A percentile compares a stretch with the other conserved stretches of the same genome.
These are phyloP conservation scores for Ischnura elegans DNA, from an alignment of 2,888 invertebrate genomes.

Conservation along the genomic window DNA sequence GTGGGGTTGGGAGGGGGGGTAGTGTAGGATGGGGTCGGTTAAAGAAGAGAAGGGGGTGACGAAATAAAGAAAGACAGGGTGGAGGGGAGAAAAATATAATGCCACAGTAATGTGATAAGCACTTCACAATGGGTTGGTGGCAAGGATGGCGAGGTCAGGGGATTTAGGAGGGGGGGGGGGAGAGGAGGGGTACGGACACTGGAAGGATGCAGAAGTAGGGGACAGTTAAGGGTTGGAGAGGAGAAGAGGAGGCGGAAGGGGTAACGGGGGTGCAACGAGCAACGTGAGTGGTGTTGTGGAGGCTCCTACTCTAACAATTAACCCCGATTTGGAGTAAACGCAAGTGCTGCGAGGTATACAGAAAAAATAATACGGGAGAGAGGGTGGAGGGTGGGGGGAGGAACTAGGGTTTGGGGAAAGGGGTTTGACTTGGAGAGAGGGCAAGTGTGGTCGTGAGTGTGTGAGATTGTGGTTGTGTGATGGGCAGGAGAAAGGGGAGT, in stretches of 20 bases:
- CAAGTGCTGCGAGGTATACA: conserved; percentile 45
- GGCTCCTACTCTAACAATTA: conserved; percentile 56
- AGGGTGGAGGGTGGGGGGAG: neutral
- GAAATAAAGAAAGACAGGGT: neutral
- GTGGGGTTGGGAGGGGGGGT: neutral
- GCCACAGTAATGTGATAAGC: conserved; percentile 57
- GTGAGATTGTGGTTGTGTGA: neutral
- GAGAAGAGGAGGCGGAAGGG: neutral
- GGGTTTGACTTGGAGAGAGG: neutral
- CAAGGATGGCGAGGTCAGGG: neutral
- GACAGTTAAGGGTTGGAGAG: neutral
- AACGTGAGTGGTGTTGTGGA: conserved; percentile 7
- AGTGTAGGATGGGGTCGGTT: too few species aligned
- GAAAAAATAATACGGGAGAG: too few species aligned
- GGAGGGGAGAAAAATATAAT: conserved; percentile 43
- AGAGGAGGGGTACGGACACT: neutral
- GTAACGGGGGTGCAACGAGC: neutral
- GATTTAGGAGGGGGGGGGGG: neutral
- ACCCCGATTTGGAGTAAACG: conserved; percentile 57
- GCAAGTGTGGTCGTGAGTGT: neutral
- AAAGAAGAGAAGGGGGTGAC: neutral
- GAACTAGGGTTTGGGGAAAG: neutral
- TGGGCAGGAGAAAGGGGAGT: neutral
- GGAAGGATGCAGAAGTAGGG: neutral
- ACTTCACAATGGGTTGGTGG: conserved; percentile 28